Conservation (phyloP, 2,113 vertebrate genomes). For the Gnathonemus echidnorhynchus region DNA sequence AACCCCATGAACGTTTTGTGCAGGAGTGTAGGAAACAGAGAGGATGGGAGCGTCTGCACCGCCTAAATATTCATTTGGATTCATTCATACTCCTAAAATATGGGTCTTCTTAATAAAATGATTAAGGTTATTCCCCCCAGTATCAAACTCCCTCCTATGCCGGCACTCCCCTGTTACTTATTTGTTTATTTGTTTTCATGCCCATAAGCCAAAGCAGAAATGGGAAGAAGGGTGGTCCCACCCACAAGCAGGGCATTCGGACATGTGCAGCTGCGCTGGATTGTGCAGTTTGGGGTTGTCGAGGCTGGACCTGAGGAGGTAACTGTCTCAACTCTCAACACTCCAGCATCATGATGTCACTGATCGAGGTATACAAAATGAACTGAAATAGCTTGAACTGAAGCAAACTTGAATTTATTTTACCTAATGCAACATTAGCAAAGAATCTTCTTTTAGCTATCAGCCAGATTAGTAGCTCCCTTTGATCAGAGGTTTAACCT, state of each 20-base stretch:
- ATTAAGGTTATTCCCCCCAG: neutral
- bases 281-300: neutral
- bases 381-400: neutral
- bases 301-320: neutral
- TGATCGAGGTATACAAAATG: neutral
- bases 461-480: too few relatives aligned
- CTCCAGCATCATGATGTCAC: neutral
- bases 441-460: neutral
- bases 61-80: neutral
- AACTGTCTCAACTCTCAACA: neutral
- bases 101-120: neutral
- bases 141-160: neutral
- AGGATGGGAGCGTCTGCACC: neutral
- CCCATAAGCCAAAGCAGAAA: neutral
- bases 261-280: neutral
- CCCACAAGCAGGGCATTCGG: neutral
- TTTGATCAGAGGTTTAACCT: neutral
- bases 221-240: neutral
- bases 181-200: neutral
- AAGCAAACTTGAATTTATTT: neutral
- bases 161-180: neutral
- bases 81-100: neutral
- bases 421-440: neutral
- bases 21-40: neutral
- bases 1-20: neutral